A percentile compares a stretch with the other conserved stretches of the same genome.
Evolutionary conservation across 2,888 invertebrate genomes (phyloP).

Genomic region (Congeria kusceri): DNA sequence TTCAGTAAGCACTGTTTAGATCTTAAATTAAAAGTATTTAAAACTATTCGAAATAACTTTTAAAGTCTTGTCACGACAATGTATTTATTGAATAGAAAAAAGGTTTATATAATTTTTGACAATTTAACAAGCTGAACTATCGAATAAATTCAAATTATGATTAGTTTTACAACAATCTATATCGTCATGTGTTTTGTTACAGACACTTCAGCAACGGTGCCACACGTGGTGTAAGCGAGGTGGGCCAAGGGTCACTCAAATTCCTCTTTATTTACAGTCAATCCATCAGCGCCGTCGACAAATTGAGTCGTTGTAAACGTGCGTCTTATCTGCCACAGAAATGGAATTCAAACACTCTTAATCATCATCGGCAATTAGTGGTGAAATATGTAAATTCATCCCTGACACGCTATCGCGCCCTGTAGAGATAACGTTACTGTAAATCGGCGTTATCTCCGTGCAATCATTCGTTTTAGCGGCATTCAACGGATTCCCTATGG

Average conservation of each 20-base stretch:
- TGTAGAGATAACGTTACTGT: conserved; percentile 43
- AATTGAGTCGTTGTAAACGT: conserved; percentile 57
- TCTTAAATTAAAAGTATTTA: no score
- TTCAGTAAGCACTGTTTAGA: no score
- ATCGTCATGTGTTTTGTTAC: no score
- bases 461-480: neutral
- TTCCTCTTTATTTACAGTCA: conserved; percentile 11
- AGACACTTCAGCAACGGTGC: no score
- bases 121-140: no score
- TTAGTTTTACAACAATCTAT: no score
- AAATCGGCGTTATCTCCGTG: neutral
- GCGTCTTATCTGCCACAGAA: conserved; percentile 39
- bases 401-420: conserved; percentile 48
- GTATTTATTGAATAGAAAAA: no score
- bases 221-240: neutral
- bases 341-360: conserved; percentile 34
- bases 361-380: conserved; percentile 48
- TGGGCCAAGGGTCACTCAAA: conserved; percentile 8
- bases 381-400: conserved; percentile 47
- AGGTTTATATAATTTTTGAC: no score
- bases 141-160: no score
- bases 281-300: conserved; percentile 56
- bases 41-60: no score
- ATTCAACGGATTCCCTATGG: neutral
- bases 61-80: no score